Evolutionary conservation across 2,797 vertebrate genomes (phyloP).

Genomic region (Propithecus perrieri): DNA sequence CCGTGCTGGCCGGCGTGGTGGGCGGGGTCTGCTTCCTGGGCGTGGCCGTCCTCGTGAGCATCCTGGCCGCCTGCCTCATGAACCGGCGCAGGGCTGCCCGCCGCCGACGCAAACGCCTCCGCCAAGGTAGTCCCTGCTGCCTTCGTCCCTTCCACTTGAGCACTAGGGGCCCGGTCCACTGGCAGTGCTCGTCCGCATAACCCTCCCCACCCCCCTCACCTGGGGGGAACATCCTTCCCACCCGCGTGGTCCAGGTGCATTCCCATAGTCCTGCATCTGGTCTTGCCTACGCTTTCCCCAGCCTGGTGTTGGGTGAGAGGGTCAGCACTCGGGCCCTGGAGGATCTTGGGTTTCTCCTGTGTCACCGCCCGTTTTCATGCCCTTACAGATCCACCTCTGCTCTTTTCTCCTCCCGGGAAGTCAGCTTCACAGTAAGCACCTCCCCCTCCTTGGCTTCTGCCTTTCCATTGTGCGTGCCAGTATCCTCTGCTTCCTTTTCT

Average conservation of each 20-base stretch:
- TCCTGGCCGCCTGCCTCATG: slow-evolving; percentile 93
- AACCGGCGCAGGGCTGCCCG: slow-evolving; percentile 88
- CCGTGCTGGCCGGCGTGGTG: slow-evolving; percentile 93
- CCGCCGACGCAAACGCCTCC: slow-evolving; percentile 80
- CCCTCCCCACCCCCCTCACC: neutral
- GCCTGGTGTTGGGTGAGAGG: neutral
- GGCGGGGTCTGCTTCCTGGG: slow-evolving; percentile 95
- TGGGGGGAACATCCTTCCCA: neutral
- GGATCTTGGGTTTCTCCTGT: neutral
- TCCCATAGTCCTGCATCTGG: neutral
- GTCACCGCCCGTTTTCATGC: slow-evolving; percentile 76
- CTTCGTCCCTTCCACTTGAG: neutral
- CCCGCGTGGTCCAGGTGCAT: neutral
- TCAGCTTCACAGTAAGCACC: slow-evolving; percentile 92
- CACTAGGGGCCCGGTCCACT: neutral
- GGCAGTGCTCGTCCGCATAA: neutral
- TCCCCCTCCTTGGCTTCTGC: neutral
- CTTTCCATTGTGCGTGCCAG: neutral
- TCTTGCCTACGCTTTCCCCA: neutral
- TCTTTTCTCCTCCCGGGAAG: slow-evolving; percentile 90
- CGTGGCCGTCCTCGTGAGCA: slow-evolving; percentile 92
- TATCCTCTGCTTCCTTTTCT: neutral
- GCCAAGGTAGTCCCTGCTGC: slow-evolving; percentile 80
- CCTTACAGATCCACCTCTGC: slow-evolving; percentile 91
- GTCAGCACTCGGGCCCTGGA: neutral